These are phyloP conservation scores for Electrona antarctica DNA, from an alignment of 2,113 vertebrate species.

Conservation along the genomic window DNA sequence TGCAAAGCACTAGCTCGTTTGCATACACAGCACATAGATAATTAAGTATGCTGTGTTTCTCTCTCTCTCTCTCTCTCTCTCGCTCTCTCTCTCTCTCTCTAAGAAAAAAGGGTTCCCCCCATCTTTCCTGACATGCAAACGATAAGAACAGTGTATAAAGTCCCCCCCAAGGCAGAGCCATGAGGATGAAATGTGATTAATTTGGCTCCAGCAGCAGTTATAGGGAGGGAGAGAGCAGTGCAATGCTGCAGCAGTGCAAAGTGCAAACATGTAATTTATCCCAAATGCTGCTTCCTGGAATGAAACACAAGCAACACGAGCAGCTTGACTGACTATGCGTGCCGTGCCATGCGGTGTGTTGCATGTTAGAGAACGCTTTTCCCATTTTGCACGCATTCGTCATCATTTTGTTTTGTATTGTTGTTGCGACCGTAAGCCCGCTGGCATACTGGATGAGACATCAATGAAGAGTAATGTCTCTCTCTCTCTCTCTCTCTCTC, in stretches of 20 bases:
- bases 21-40: too few species aligned
- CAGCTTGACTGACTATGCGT: constrained; percentile 1
- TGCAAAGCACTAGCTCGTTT: too few species aligned
- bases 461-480: constrained; percentile 76
- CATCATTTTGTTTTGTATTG: constrained; percentile 68
- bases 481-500: too few species aligned
- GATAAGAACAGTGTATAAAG: too few species aligned
- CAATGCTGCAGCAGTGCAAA: not conserved
- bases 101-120: too few species aligned
- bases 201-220: too few species aligned
- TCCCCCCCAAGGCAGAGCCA: constrained; percentile 17
- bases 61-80: too few species aligned
- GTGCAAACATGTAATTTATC: constrained; percentile 31
- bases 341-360: constrained; percentile 41
- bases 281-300: constrained; percentile 29
- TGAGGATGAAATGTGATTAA: constrained; percentile 37
- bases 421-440: constrained; percentile 12
- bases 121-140: too few species aligned
- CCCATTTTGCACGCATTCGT: constrained; percentile 63
- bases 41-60: too few species aligned
- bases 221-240: not conserved
- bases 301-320: constrained; percentile 34
- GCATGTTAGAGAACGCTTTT: constrained; percentile 28
- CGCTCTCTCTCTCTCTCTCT: too few species aligned
- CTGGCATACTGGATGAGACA: constrained; percentile 59